A percentile compares a stretch with the other conserved stretches of the same genome.
These are phyloP conservation scores for Tyrannus savana DNA, from an alignment of 2,113 vertebrate species.

Conservation along the genomic window DNA sequence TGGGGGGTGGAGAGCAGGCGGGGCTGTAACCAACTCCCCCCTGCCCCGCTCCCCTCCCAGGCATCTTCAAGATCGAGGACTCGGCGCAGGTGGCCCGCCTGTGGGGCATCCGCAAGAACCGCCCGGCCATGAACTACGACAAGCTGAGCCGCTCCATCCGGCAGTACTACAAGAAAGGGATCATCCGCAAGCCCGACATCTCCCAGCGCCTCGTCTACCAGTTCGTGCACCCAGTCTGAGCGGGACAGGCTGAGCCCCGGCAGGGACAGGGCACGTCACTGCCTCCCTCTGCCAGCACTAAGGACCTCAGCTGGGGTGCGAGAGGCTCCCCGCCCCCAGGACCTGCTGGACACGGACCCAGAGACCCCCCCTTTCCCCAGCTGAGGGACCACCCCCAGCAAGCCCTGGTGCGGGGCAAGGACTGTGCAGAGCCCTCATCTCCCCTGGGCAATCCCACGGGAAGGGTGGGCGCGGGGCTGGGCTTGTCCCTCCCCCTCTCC, in stretches of 20 bases:
- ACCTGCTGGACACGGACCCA: neutral
- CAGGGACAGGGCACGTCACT: neutral
- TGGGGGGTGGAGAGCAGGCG: neutral
- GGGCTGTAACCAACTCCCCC: neutral
- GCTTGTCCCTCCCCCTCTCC: neutral
- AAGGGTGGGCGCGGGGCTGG: rapidly evolving
- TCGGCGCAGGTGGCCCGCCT: slow-evolving; percentile 94
- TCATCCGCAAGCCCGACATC: slow-evolving; percentile 95
- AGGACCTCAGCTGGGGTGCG: neutral
- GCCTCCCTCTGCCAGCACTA: neutral
- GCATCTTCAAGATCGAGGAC: slow-evolving; percentile 98
- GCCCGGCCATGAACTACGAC: slow-evolving; percentile 98
- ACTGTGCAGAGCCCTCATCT: neutral
- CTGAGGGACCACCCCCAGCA: neutral
- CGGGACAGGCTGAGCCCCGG: neutral
- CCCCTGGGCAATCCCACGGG: rapidly evolving
- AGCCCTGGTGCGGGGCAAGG: neutral
- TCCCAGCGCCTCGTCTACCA: slow-evolving; percentile 99
- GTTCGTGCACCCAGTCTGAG: slow-evolving; percentile 93
- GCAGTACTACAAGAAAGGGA: slow-evolving; percentile 99
- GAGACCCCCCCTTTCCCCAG: neutral
- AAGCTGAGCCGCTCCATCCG: slow-evolving; percentile 99
- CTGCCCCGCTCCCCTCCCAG: slow-evolving; percentile 49
- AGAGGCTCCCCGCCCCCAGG: neutral
- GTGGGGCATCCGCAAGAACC: slow-evolving; percentile 97